Evolutionary conservation across 2,888 invertebrate genomes (phyloP).

Genomic region (Acanthosepion esculentum): DNA sequence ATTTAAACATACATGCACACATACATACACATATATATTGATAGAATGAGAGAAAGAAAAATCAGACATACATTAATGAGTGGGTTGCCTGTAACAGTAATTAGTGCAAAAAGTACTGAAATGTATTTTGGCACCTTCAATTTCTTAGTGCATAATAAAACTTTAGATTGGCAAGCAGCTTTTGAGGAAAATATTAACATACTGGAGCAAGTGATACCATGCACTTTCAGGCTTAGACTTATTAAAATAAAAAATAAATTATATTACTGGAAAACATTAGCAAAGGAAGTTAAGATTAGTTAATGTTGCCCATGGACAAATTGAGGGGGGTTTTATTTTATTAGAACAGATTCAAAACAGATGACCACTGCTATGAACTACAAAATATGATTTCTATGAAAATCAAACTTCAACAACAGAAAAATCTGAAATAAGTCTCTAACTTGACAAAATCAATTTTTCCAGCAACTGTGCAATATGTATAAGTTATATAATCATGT

Average conservation of each 20-base stretch:
- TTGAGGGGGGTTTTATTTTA: background rate
- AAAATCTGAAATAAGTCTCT: background rate
- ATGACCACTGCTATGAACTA: too few species aligned
- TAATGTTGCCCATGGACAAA: too few species aligned
- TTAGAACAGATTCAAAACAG: background rate
- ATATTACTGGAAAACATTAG: background rate
- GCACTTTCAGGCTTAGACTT: conserved; percentile 22
- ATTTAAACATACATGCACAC: background rate
- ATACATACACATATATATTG: background rate
- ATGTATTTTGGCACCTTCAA: background rate
- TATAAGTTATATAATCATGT: too few species aligned
- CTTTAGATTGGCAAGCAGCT: background rate
- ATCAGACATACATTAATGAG: background rate
- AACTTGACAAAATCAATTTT: too few species aligned
- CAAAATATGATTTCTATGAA: background rate
- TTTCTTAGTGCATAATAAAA: background rate
- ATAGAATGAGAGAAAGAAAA: background rate
- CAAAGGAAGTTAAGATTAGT: background rate
- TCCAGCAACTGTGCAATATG: too few species aligned
- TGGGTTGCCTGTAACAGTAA: background rate
- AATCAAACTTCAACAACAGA: background rate
- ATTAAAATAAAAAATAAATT: background rate
- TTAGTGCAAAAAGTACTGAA: conserved; percentile 4
- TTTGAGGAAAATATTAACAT: conserved; percentile 21
- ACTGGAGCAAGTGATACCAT: background rate